Conservation (phyloP, 2,797 vertebrate species). For the Sylvia borin region DNA sequence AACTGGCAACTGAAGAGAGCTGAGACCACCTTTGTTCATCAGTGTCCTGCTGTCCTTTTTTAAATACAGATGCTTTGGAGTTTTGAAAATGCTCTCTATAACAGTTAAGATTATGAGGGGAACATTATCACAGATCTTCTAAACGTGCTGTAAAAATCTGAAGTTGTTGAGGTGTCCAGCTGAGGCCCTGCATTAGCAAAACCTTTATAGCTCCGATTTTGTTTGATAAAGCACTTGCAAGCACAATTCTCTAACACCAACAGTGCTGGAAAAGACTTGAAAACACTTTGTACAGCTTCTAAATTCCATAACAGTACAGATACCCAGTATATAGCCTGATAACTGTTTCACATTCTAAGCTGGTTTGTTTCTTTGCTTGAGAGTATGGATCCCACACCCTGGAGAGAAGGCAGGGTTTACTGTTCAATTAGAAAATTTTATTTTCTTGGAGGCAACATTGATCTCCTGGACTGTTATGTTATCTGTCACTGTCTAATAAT, state of each 20-base stretch:
- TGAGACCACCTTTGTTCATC: background rate
- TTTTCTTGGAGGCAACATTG: constrained; percentile 47
- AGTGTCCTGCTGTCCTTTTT: background rate
- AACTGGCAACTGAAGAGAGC: background rate
- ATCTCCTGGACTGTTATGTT: background rate
- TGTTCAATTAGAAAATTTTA: constrained; percentile 38
- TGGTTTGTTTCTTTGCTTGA: background rate
- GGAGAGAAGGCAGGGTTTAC: background rate
- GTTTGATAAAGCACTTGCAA: background rate
- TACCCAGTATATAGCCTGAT: too few relatives aligned
- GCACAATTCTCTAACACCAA: background rate
- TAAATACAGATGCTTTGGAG: background rate
- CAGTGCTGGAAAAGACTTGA: background rate
- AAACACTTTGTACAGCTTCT: background rate
- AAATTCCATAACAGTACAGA: background rate
- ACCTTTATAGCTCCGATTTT: background rate
- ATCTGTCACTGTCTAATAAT: constrained; percentile 17
- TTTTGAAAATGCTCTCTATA: background rate
- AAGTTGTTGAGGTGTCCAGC: background rate
- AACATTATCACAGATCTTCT: background rate
- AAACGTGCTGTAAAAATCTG: background rate
- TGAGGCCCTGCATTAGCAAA: background rate
- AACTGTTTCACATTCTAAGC: background rate
- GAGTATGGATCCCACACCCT: background rate
- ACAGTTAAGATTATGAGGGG: background rate